A percentile compares a stretch with the other conserved stretches of the same genome.
Conservation (phyloP, 2,113 vertebrate genomes). For the Polypterus senegalus region DNA sequence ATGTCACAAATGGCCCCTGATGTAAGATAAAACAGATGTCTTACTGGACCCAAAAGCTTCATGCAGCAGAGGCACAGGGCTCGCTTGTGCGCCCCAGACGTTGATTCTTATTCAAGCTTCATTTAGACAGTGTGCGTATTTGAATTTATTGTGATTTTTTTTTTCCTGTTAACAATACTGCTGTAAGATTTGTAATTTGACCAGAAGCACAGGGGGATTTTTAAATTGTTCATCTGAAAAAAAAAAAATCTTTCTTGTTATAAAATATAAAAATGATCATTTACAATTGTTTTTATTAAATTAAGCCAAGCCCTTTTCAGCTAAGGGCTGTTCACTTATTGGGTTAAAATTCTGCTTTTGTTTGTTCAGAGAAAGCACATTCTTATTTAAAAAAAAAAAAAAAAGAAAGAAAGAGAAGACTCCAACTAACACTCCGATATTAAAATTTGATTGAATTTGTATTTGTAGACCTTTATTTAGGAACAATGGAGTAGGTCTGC, state of each 20-base stretch:
- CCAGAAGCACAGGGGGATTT: constrained; percentile 24
- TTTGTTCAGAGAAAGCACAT: constrained; percentile 55
- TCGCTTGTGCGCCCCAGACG: constrained; percentile 4
- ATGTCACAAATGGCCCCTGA: constrained; percentile 65
- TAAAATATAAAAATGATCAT: constrained; percentile 68
- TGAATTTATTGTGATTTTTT: neutral
- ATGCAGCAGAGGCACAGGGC: constrained; percentile 36
- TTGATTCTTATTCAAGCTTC: constrained; percentile 15
- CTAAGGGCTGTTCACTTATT: constrained; percentile 62
- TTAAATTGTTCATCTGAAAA: no score
- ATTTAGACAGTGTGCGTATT: constrained; percentile 12
- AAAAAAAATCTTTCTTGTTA: constrained; percentile 65
- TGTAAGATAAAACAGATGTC: constrained; percentile 72
- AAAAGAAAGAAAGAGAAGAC: neutral
- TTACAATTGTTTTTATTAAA: constrained; percentile 70
- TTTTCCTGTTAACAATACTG: neutral
- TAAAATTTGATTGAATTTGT: constrained; percentile 90
- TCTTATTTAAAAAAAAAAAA: constrained; percentile 37
- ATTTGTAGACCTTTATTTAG: constrained; percentile 96
- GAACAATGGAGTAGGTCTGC: constrained; percentile 94
- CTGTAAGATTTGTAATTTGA: constrained; percentile 4
- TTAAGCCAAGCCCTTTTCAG: constrained; percentile 55
- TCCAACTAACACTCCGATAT: constrained; percentile 43
- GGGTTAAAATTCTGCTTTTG: constrained; percentile 61
- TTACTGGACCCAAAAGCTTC: constrained; percentile 60